Conservation (phyloP, 2,888 invertebrate genomes). For the Polyploca ridens region DNA sequence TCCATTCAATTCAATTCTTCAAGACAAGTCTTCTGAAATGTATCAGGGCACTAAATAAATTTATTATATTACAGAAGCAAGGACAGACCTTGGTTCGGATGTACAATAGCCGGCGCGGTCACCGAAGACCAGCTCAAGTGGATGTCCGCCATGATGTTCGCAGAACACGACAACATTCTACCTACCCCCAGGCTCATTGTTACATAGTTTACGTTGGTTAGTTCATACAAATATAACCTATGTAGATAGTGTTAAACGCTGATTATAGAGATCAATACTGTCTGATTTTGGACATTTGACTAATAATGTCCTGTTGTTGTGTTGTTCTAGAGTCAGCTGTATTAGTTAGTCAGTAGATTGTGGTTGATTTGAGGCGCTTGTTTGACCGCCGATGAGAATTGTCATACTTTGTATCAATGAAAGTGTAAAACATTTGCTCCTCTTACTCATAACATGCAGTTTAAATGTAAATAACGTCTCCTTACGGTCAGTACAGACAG, state of each 20-base stretch:
- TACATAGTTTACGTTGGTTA: slow-evolving; percentile 44
- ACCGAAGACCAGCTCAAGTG: slow-evolving; percentile 91
- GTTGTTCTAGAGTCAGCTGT: neutral
- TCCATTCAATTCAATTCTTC: no score
- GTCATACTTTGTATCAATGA: no score
- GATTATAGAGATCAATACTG: neutral
- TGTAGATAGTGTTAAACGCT: neutral
- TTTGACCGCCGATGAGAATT: neutral
- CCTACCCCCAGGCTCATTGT: slow-evolving; percentile 79
- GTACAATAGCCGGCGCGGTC: slow-evolving; percentile 90
- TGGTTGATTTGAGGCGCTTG: slow-evolving; percentile 2
- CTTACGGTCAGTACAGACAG: no score
- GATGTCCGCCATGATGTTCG: slow-evolving; percentile 91
- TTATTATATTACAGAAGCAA: slow-evolving; percentile 84
- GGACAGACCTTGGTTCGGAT: slow-evolving; percentile 92
- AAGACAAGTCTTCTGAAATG: no score
- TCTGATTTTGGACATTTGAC: neutral
- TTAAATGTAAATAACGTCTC: no score
- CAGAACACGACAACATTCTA: slow-evolving; percentile 86
- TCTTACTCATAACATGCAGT: no score
- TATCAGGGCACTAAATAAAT: neutral
- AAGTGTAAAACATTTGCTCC: no score
- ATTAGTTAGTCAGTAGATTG: neutral
- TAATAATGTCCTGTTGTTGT: neutral
- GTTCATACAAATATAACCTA: neutral